Conservation (phyloP, 92 coral and sea anemone genomes). For the Porites cylindrica region DNA sequence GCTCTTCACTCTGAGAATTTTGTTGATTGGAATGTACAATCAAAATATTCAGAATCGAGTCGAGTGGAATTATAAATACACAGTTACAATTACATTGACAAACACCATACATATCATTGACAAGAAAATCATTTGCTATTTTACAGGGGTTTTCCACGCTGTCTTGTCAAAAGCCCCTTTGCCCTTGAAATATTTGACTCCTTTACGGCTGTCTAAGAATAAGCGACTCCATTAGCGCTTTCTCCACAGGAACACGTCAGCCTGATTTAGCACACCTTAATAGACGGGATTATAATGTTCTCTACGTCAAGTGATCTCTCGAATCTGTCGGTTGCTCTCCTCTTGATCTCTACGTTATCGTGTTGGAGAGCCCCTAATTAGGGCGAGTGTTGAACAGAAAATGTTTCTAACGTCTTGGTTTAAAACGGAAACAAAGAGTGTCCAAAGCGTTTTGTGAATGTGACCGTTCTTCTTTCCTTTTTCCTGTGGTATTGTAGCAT, state of each 20-base stretch:
- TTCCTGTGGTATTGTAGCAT: too few relatives aligned
- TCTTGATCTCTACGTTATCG: conserved; percentile 6
- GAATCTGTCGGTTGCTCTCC: conserved; percentile 26
- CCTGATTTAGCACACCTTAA: neutral
- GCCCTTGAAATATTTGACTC: neutral
- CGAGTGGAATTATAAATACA: neutral
- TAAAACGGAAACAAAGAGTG: neutral
- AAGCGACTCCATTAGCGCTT: neutral
- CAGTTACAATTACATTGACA: neutral
- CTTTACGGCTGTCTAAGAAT: neutral
- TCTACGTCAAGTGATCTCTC: conserved; percentile 22
- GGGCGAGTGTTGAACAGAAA: neutral
- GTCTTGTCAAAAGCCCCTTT: neutral
- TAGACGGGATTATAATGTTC: neutral
- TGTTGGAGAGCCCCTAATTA: neutral
- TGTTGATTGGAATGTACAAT: neutral
- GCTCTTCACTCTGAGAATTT: neutral
- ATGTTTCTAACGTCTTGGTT: neutral
- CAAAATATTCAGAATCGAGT: neutral
- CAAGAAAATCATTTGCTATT: neutral
- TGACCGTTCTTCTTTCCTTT: neutral
- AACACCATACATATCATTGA: neutral
- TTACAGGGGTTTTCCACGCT: neutral
- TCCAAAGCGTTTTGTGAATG: neutral
- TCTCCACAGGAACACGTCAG: neutral